Evolutionary conservation across 2,113 vertebrate species (phyloP).

Genomic region (Oenanthe melanoleuca): DNA sequence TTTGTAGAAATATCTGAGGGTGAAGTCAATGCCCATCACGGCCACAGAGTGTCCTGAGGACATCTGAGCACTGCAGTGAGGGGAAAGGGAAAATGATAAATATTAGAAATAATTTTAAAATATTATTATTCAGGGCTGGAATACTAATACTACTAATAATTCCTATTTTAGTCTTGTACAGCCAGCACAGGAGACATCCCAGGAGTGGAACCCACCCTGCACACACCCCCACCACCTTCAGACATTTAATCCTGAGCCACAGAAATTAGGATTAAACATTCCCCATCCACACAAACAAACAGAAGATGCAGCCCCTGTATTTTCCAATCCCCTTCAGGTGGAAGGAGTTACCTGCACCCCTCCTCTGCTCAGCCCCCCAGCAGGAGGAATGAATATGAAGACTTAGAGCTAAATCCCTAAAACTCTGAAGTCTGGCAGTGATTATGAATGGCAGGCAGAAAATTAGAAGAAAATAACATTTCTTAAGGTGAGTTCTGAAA

Average conservation of each 20-base stretch:
- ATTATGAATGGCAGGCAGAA: neutral
- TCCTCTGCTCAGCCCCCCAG: neutral
- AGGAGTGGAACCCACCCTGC: neutral
- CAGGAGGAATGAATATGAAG: neutral
- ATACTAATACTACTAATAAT: neutral
- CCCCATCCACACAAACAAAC: neutral
- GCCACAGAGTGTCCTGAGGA: constrained; percentile 91
- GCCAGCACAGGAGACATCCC: neutral
- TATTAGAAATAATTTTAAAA: neutral
- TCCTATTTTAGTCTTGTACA: neutral
- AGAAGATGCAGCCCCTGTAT: neutral
- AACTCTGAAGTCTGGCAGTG: neutral
- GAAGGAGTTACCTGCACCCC: neutral
- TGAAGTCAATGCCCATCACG: constrained; percentile 99
- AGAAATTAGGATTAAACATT: neutral
- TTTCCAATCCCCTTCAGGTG: neutral
- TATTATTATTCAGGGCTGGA: neutral
- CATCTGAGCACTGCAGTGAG: constrained; percentile 79
- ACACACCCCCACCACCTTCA: neutral
- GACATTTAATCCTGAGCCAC: neutral
- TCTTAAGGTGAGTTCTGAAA: neutral
- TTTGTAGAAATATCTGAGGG: constrained; percentile 96
- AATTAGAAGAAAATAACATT: neutral
- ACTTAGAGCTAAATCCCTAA: neutral
- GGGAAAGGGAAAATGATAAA: neutral